phyloP scores from a whole-genome alignment of 2,797 vertebrate species.

The Mico argentatus region DNA sequence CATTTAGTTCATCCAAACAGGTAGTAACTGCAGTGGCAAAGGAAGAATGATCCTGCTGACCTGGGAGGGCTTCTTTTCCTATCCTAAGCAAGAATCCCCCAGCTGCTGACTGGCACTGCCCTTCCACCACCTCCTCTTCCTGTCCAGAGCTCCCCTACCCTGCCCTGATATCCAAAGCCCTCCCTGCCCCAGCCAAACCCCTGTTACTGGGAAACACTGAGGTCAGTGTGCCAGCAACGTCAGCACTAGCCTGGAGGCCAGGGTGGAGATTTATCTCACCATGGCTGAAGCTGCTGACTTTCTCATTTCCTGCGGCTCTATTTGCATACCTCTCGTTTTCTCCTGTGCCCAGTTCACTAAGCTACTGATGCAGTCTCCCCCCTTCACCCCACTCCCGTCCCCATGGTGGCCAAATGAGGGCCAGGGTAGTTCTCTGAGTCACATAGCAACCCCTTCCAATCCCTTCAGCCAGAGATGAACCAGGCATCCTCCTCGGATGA shows the following conservation, averaged over 20 bases:
- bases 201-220: slow-evolving; percentile 51
- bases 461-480: neutral
- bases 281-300: neutral
- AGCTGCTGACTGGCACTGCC: neutral
- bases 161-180: neutral
- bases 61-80: neutral
- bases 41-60: neutral
- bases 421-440: neutral
- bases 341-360: neutral
- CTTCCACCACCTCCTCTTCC: neutral
- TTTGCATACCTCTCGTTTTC: slow-evolving; percentile 46
- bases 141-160: neutral
- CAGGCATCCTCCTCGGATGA: neutral
- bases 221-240: neutral
- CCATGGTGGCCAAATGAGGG: neutral
- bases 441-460: neutral
- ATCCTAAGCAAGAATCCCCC: neutral
- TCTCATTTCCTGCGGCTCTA: slow-evolving; percentile 72
- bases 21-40: neutral
- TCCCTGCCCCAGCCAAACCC: neutral
- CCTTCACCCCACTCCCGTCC: neutral
- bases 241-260: neutral
- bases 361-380: neutral
- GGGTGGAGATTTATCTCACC: slow-evolving; percentile 43
- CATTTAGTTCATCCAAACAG: slow-evolving; percentile 17